Conservation (phyloP, 2,113 vertebrate genomes). For the Seriola dumerili region DNA sequence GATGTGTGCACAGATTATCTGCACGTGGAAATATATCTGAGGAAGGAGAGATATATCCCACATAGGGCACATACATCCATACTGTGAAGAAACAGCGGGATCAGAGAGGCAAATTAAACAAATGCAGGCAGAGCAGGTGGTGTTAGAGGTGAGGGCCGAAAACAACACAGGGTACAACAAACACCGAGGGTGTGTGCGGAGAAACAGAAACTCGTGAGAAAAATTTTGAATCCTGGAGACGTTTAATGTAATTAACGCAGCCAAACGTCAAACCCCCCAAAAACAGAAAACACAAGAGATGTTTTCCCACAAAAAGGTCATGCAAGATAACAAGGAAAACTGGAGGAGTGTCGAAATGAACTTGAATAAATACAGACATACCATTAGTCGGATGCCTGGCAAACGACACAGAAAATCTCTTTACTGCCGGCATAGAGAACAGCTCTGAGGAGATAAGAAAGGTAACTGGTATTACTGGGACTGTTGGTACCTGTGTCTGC, state of each 20-base stretch:
- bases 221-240: slow-evolving; percentile 31
- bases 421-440: slow-evolving; percentile 99
- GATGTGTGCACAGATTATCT: slow-evolving; percentile 25
- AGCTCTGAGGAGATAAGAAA: slow-evolving; percentile 99
- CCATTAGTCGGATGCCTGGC: slow-evolving; percentile 99
- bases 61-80: slow-evolving; percentile 37
- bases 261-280: slow-evolving; percentile 52
- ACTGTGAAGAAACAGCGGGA: slow-evolving; percentile 40
- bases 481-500: slow-evolving; percentile 50
- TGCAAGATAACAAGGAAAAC: slow-evolving; percentile 82
- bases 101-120: slow-evolving; percentile 36
- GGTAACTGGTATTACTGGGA: slow-evolving; percentile 87
- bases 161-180: slow-evolving; percentile 59
- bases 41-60: slow-evolving; percentile 53
- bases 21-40: slow-evolving; percentile 48
- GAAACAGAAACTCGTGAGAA: slow-evolving; percentile 41
- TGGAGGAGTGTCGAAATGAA: slow-evolving; percentile 65
- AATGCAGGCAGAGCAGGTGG: slow-evolving; percentile 62
- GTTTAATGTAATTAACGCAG: slow-evolving; percentile 60
- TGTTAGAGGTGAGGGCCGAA: slow-evolving; percentile 69
- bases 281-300: slow-evolving; percentile 62
- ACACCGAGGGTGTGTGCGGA: slow-evolving; percentile 49
- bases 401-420: slow-evolving; percentile 99
- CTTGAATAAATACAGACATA: slow-evolving; percentile 92
- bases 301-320: slow-evolving; percentile 79